Evolutionary conservation across 2,888 invertebrate species (phyloP).

Genomic region (Dryomyza anilis): DNA sequence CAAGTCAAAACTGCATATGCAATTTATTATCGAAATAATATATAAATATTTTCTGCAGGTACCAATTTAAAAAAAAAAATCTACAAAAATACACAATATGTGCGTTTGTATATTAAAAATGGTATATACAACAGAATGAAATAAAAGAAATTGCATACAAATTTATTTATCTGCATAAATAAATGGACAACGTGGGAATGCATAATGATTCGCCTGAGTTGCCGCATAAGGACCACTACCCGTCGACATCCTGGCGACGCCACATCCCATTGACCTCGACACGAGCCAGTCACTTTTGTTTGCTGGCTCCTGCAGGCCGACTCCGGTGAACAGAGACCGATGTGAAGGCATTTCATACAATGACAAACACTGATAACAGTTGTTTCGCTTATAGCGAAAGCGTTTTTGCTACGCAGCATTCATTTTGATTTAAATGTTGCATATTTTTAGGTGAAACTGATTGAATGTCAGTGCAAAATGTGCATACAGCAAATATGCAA

Average conservation of each 20-base stretch:
- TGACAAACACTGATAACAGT: neutral
- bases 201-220: slow-evolving; percentile 12
- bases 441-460: slow-evolving; percentile 16
- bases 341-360: neutral
- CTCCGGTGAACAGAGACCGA: neutral
- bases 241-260: neutral
- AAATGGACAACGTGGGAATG: slow-evolving; percentile 25
- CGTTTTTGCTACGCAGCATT: neutral
- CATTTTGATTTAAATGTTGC: slow-evolving; percentile 15
- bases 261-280: neutral
- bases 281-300: neutral
- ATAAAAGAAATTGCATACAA: neutral
- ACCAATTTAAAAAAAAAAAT: neutral
- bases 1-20: slow-evolving; percentile 7
- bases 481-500: too few relatives aligned
- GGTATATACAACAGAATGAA: too few relatives aligned
- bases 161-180: slow-evolving; percentile 21
- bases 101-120: neutral
- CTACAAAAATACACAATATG: neutral
- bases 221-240: neutral
- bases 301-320: neutral
- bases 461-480: slow-evolving; percentile 5
- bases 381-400: neutral
- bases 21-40: slow-evolving; percentile 13
- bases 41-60: neutral